Base-by-base conservation (phyloP, 2,113 vertebrate genomes). In the Aleadryas rufinucha region DNA sequence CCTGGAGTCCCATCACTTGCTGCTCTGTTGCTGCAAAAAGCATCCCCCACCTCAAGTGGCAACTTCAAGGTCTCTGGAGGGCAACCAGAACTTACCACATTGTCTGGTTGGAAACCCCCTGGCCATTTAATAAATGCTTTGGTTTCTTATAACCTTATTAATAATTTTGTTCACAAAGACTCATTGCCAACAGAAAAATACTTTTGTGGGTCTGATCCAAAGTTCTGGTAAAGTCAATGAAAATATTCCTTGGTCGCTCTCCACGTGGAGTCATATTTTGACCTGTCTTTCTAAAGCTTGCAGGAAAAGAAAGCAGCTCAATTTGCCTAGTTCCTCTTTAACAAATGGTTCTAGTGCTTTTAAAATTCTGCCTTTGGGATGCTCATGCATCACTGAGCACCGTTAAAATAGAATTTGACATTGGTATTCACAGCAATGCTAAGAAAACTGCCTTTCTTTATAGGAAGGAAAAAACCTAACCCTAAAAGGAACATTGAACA, bases 301-400 rank as follows among this genome's bases (percentile, higher is more conserved):
- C 23, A 77, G 90, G 80, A 47, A 63, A 53, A 69, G 64, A 47
- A 35, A 84, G 50, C 54, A 18, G 35, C 52, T 84, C 79, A 14
- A 21, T 65, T 81, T 89, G 82, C 78, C 90, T 35, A 4, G 88
- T 71, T 93, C 31, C 53, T 84, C 80, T 87, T 96, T 93, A 95
- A 71, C 83, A 90, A 95, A 95, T 84, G 49, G 72, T 9, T 93
- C 78, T 78, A 77, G 56, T 65, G 72, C n/a, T 95, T 88, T 92
- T 61, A 28, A 77, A 96, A 89, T 92, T 63, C 90, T 68, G 76
- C 88, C 92, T 95, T 94, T 93, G 95, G 95, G 96, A 93, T 92
- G 49, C 81, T 89, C 88, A 89, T 94, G 90, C 90, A 50, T 93
- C 88, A 82, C 83, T 71, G 88, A 94, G n/a, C 41, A 10, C 60